These are phyloP conservation scores for Drosophila lacteicornis DNA, from an alignment of 1,140 invertebrate genomes.

Conservation along the genomic window DNA sequence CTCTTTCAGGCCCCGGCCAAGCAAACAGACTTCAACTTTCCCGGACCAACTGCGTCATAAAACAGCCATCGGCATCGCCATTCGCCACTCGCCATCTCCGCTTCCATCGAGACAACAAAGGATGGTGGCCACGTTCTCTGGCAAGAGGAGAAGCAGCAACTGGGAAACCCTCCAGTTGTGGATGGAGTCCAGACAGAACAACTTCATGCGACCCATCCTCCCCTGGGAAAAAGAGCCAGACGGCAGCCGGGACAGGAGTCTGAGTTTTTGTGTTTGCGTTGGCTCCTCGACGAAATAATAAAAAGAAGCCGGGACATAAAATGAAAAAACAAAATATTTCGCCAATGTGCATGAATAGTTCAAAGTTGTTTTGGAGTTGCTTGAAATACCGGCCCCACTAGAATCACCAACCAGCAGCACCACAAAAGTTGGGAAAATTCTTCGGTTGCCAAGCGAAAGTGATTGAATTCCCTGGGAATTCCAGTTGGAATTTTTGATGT, in stretches of 20 bases:
- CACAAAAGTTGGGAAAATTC: constrained; percentile 30
- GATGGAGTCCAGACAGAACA: constrained; percentile 54
- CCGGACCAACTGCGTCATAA: constrained; percentile 51
- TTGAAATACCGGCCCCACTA: constrained; percentile 10
- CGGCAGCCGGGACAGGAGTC: constrained; percentile 37
- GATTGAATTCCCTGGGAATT: constrained; percentile 66
- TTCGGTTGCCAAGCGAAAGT: constrained; percentile 59
- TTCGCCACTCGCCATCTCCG: constrained; percentile 27
- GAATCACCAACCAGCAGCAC: not conserved
- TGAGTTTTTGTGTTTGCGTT: constrained; percentile 12
- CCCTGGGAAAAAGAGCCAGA: constrained; percentile 35
- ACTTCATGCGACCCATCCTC: constrained; percentile 47
- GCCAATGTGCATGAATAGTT: constrained; percentile 54
- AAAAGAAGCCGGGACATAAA: constrained; percentile 24
- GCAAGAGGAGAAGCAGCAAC: constrained; percentile 5
- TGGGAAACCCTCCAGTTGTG: constrained; percentile 46
- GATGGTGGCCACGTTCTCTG: constrained; percentile 13
- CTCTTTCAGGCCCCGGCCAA: constrained; percentile 24
- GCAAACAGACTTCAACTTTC: constrained; percentile 52
- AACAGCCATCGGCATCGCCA: constrained; percentile 44
- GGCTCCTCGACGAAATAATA: constrained; percentile 29
- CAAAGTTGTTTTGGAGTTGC: constrained; percentile 35
- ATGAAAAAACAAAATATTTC: constrained; percentile 32
- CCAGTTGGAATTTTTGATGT: constrained; percentile 24
- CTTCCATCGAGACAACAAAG: constrained; percentile 73